Percentiles rank a stretch among this genome's conserved stretches.
phyloP scores from a whole-genome alignment of 2,797 vertebrate genomes.

The Mormyrus hasselquistii region DNA sequence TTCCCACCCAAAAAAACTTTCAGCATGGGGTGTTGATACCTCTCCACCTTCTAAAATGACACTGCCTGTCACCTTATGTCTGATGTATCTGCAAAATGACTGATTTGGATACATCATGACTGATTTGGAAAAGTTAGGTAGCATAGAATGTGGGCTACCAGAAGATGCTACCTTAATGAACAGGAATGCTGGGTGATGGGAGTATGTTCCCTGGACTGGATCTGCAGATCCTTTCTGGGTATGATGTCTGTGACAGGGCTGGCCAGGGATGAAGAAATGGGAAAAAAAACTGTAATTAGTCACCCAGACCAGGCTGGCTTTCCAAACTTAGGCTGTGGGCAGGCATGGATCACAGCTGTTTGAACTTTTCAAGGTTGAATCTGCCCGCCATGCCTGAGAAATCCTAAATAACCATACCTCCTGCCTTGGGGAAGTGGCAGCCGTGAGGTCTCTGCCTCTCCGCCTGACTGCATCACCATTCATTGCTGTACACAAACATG shows the following conservation, averaged over 20 bases:
- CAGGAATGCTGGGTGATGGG: background rate
- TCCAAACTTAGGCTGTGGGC: background rate
- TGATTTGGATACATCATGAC: background rate
- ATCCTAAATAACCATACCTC: background rate
- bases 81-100: background rate
- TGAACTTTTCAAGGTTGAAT: background rate
- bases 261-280: background rate
- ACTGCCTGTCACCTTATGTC: background rate
- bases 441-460: background rate
- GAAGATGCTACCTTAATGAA: background rate
- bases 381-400: background rate
- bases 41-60: background rate
- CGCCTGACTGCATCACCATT: background rate
- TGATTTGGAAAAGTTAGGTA: background rate
- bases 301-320: background rate
- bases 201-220: background rate
- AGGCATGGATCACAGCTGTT: constrained; percentile 2
- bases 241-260: background rate
- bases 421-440: background rate
- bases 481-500: background rate
- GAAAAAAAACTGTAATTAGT: background rate
- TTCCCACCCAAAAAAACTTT: background rate
- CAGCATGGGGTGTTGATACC: background rate
- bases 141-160: background rate
- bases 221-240: background rate